A percentile compares a stretch with the other conserved stretches of the same genome.
phyloP scores from a whole-genome alignment of 2,113 vertebrate species.

The Cnemophilus loriae region DNA sequence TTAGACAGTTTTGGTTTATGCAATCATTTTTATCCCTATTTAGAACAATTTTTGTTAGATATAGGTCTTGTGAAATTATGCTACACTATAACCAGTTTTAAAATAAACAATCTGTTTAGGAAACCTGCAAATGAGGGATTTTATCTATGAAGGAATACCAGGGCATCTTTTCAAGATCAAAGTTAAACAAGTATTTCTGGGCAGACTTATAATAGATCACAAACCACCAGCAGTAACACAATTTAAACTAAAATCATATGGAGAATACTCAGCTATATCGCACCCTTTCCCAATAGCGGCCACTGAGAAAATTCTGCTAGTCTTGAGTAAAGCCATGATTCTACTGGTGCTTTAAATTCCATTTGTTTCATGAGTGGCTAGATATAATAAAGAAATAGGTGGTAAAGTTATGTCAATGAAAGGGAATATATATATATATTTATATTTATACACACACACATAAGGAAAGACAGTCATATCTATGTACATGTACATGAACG shows the following conservation, averaged over 20 bases:
- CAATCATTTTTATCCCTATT: not conserved
- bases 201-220: not conserved
- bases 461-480: not conserved
- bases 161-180: not conserved
- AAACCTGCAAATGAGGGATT: not conserved
- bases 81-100: not conserved
- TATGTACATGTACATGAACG: not conserved
- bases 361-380: not conserved
- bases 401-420: not conserved
- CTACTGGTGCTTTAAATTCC: not conserved
- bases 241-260: not conserved
- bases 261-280: not conserved
- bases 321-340: not conserved
- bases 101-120: not conserved
- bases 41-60: not conserved
- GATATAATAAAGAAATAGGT: not conserved
- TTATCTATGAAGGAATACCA: not conserved
- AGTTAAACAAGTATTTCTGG: not conserved
- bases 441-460: fast-evolving
- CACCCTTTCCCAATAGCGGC: not conserved
- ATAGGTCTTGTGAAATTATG: not conserved
- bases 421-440: fast-evolving
- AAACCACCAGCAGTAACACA: not conserved
- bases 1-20: not conserved
- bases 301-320: not conserved